phyloP scores from a whole-genome alignment of 2,888 invertebrate genomes.

The Druceiella hillmani region DNA sequence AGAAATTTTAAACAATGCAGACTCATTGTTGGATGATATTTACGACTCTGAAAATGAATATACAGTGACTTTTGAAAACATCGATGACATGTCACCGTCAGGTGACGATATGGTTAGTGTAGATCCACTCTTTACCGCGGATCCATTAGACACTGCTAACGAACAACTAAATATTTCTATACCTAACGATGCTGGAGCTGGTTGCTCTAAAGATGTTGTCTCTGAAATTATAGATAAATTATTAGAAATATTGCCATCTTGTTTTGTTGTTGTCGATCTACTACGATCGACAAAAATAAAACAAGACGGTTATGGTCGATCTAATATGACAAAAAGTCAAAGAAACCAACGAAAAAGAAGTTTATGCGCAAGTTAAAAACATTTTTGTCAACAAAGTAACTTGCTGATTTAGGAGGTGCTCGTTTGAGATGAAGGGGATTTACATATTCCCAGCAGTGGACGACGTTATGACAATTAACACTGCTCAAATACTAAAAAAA shows the following conservation, averaged over 20 bases:
- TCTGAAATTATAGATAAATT: slow-evolving; percentile 6
- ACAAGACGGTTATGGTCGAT: too few species aligned
- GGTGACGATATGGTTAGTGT: slow-evolving; percentile 3
- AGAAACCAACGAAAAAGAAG: slow-evolving; percentile 4
- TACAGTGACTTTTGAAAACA: slow-evolving; percentile 3
- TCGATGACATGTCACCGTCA: background rate
- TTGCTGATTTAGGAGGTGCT: slow-evolving; percentile 1
- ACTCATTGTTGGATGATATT: slow-evolving; percentile 3
- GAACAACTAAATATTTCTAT: slow-evolving; percentile 4
- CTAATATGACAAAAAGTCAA: slow-evolving; percentile 3
- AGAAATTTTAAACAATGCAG: slow-evolving; percentile 2
- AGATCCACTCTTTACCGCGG: slow-evolving; percentile 1
- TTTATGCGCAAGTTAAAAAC: slow-evolving; percentile 3
- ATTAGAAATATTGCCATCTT: slow-evolving; percentile 1
- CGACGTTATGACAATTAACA: slow-evolving; percentile 3
- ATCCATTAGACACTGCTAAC: slow-evolving; percentile 2
- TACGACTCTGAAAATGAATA: too few species aligned
- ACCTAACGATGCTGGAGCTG: slow-evolving; percentile 5
- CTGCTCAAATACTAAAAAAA: slow-evolving; percentile 3
- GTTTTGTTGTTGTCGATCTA: slow-evolving; percentile 3
- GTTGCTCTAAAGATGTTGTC: slow-evolving; percentile 6
- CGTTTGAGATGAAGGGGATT: slow-evolving; percentile 1
- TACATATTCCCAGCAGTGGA: slow-evolving; percentile 4
- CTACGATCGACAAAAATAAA: too few species aligned
- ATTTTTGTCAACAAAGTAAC: slow-evolving; percentile 2